Evolutionary conservation across 1,140 invertebrate genomes (phyloP), one percentile per base, ranked within the genome.

Genomic region (Panagrolaimus sp.): DNA sequence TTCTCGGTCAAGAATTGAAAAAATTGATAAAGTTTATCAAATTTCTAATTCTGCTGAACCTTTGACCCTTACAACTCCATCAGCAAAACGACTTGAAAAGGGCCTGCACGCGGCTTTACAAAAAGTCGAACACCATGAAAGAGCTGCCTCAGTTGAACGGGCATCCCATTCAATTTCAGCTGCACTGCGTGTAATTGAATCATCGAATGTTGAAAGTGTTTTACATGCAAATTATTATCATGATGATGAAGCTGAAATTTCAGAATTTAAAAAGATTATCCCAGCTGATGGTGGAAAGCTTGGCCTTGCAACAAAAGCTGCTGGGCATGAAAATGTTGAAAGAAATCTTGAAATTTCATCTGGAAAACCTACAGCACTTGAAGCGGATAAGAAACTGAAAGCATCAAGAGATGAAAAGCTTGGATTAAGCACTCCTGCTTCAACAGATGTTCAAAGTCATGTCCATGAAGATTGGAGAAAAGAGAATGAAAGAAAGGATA

Each of bases 251-350:
- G 67, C 31, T 13, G 64, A 25, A 25, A 42, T 62, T 73, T 67
- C 72, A 66, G 72, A 73, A 62, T 16, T 69, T 23, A 27, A 63
- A 38, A 38, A 16, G 8, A 43, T 43, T 23, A 73, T 78, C n/a
- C 62, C 76, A 14, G 27, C 68, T 43, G 66, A 72, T 48, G 78
- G 79, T 31, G 76, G 76, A 14, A 57, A 43, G 13, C 47, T 72
- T 57, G 62, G 61, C 11, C 69, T 80, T 25, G 44, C 61, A 13
- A 66, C 74, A 23, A 74, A 74, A 64, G 68, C 78, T 9, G 66
- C 64, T 67, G 62, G 71, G 13, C 64, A 72, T 27, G 66, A 72
- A 46, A 57, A 43, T 1, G 67, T 57, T 14, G 63, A 53, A 16
- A 47, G 27, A 25, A 20, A 57, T 57, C n/a, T 57, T 20, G 51